phyloP scores from a whole-genome alignment of 2,888 invertebrate genomes.

The Agrochola lota region DNA sequence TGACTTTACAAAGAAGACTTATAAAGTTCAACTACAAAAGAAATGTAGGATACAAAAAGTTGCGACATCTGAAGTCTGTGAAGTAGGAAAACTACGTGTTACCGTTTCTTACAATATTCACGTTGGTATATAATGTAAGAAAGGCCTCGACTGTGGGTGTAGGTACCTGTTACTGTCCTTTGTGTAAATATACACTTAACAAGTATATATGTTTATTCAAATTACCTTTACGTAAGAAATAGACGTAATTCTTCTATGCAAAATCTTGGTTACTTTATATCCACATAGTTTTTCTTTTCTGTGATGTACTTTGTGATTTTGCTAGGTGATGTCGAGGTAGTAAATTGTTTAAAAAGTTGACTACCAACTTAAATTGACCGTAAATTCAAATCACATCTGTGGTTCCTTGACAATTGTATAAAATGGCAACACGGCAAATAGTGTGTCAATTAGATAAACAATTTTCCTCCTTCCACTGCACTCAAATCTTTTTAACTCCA shows the following conservation, averaged over 20 bases:
- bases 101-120: constrained; percentile 17
- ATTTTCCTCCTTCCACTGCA: too few relatives aligned
- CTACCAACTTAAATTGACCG: not conserved
- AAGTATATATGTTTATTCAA: constrained; percentile 36
- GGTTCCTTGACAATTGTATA: not conserved
- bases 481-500: too few relatives aligned
- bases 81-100: constrained; percentile 40
- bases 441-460: not conserved
- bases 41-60: constrained; percentile 37
- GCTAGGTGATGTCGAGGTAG: not conserved
- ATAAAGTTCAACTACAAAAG: constrained; percentile 36
- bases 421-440: not conserved
- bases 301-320: not conserved
- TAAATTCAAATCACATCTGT: not conserved
- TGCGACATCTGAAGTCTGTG: constrained; percentile 34
- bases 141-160: constrained; percentile 12
- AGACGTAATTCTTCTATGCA: constrained; percentile 11
- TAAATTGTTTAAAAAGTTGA: not conserved
- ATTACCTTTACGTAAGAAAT: constrained; percentile 25
- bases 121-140: constrained; percentile 2
- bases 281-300: not conserved
- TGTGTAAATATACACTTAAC: constrained; percentile 22
- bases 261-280: constrained; percentile 21
- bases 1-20: constrained; percentile 27
- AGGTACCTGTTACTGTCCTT: not conserved